Conservation (phyloP, 2,888 invertebrate species). For the Apantesis nais region DNA sequence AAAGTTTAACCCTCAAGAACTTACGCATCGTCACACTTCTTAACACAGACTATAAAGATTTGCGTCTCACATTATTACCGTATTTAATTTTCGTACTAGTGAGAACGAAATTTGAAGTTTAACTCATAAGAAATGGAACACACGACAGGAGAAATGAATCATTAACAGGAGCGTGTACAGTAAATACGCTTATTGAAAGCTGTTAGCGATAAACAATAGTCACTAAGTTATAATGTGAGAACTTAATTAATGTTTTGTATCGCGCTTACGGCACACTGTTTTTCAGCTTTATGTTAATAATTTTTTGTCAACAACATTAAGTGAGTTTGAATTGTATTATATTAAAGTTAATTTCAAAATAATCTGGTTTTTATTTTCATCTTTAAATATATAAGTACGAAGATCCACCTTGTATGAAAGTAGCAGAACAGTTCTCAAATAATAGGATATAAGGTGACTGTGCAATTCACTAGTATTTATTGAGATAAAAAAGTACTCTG, state of each 20-base stretch:
- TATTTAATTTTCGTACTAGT: conserved; percentile 34
- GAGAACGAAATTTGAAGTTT: conserved; percentile 33
- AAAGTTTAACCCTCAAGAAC: background rate
- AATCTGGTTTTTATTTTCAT: too few species aligned
- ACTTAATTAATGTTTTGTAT: conserved; percentile 9
- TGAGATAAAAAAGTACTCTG: too few species aligned
- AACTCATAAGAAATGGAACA: conserved; percentile 36
- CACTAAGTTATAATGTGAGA: conserved; percentile 27
- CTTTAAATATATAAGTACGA: too few species aligned
- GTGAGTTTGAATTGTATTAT: background rate
- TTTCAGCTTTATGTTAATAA: background rate
- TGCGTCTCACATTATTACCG: conserved; percentile 18
- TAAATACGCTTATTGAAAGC: conserved; percentile 42
- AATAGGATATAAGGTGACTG: too few species aligned
- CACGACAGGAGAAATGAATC: conserved; percentile 46
- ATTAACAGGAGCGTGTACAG: conserved; percentile 49
- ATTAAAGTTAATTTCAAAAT: too few species aligned
- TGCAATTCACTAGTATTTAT: too few species aligned
- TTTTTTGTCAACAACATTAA: background rate
- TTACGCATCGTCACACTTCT: background rate
- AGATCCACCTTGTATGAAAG: background rate
- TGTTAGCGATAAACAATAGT: conserved; percentile 42
- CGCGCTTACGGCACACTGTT: background rate
- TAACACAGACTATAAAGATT: background rate
- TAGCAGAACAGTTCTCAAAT: background rate